A percentile compares a stretch with the other conserved stretches of the same genome.
phyloP scores from a whole-genome alignment of 2,888 invertebrate genomes.

The Cephus rjabovi region DNA sequence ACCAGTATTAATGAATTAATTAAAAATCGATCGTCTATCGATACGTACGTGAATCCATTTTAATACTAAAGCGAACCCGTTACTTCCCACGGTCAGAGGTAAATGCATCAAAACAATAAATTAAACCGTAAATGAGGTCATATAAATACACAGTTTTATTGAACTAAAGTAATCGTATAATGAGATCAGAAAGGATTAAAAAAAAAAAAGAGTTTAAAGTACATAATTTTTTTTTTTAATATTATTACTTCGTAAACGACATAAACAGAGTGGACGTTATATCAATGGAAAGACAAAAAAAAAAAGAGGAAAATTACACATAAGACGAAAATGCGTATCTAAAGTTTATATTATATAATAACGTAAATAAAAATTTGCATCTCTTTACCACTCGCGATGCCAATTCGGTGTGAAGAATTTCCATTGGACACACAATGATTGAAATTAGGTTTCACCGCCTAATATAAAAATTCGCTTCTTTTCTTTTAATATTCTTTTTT shows the following conservation, averaged over 20 bases:
- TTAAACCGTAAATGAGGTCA: slow-evolving; percentile 28
- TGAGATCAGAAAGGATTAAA: slow-evolving; percentile 35
- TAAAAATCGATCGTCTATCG: not conserved
- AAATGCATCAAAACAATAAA: slow-evolving; percentile 25
- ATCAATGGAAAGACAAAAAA: slow-evolving; percentile 23
- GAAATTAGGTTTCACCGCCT: slow-evolving; percentile 26
- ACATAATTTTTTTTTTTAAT: slow-evolving; percentile 23
- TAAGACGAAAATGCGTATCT: slow-evolving; percentile 25
- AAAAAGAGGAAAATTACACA: slow-evolving; percentile 21
- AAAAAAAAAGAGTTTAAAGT: slow-evolving; percentile 25
- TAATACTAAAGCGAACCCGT: not conserved
- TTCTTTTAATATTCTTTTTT: not conserved
- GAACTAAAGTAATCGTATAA: slow-evolving; percentile 34
- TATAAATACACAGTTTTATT: slow-evolving; percentile 41
- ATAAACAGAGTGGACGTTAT: slow-evolving; percentile 11
- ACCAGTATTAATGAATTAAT: slow-evolving; percentile 5
- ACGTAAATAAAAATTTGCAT: slow-evolving; percentile 15
- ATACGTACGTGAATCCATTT: not conserved
- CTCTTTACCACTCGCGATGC: slow-evolving; percentile 8
- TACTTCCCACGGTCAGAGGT: slow-evolving; percentile 11
- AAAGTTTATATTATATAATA: slow-evolving; percentile 20
- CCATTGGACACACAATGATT: slow-evolving; percentile 19
- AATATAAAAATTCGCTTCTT: slow-evolving; percentile 31
- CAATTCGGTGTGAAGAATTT: slow-evolving; percentile 21
- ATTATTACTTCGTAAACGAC: slow-evolving; percentile 19